Conservation (phyloP, 2,797 vertebrate genomes). For the Strix occidentalis region DNA sequence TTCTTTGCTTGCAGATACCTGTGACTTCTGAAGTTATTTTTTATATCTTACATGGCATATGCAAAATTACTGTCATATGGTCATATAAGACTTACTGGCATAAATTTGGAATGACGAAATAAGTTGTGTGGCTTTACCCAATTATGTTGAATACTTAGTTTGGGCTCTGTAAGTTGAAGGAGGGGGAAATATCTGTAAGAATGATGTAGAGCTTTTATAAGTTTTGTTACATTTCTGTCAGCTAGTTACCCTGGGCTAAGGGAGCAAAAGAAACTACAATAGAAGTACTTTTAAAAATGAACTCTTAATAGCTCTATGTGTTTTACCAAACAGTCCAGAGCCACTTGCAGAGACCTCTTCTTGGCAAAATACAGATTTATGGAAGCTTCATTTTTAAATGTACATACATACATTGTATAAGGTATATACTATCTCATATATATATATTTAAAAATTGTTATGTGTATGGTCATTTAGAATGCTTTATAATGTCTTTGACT, state of each 20-base stretch:
- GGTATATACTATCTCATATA: not conserved
- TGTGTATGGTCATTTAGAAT: not conserved
- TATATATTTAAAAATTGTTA: not conserved
- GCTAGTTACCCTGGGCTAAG: not conserved
- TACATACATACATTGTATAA: not conserved
- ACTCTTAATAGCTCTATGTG: not conserved
- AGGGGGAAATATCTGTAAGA: not conserved
- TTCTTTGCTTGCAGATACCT: not conserved
- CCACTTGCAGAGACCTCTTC: not conserved
- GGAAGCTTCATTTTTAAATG: not conserved
- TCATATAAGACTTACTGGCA: not conserved
- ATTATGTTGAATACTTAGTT: not conserved
- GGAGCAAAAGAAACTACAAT: not conserved
- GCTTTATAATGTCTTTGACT: not conserved
- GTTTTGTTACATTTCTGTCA: not conserved
- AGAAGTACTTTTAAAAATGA: not conserved
- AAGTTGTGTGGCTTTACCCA: not conserved
- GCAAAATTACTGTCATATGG: not conserved
- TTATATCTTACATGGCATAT: not conserved
- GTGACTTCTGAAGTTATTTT: not conserved
- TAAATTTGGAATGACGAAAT: not conserved
- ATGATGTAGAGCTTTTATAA: not conserved
- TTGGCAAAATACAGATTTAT: not conserved
- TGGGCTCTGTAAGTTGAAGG: not conserved
- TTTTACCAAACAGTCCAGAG: not conserved